Conservation (phyloP, 2,113 vertebrate genomes). For the Bungarus multicinctus region DNA sequence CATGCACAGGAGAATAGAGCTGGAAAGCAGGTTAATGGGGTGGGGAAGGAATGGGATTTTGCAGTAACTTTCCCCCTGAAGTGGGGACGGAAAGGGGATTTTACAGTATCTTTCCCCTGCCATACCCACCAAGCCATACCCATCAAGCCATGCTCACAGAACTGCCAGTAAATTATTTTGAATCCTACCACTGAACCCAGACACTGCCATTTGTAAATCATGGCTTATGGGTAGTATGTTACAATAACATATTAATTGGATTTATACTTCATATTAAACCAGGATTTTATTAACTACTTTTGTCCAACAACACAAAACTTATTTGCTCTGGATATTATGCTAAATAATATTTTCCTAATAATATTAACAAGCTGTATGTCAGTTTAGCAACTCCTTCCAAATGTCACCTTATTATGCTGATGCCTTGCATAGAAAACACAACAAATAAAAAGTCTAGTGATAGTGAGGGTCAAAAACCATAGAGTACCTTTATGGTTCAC, state of each 20-base stretch:
- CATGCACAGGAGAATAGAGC: no score
- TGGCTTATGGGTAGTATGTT: not conserved
- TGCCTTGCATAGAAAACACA: not conserved
- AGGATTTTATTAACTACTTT: not conserved
- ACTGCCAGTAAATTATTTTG: no score
- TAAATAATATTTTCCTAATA: not conserved
- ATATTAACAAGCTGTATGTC: not conserved
- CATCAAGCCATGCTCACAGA: no score
- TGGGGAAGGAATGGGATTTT: no score
- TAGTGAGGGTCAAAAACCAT: not conserved
- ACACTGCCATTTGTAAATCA: not conserved
- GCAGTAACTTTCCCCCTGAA: no score
- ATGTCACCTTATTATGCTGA: not conserved
- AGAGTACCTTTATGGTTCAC: not conserved
- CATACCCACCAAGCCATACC: no score
- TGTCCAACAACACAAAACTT: not conserved
- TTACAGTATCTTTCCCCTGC: no score
- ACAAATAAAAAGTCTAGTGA: not conserved
- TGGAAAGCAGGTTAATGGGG: no score
- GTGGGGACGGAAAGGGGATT: no score
- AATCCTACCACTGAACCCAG: no score
- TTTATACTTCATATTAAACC: not conserved
- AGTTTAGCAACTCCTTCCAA: not conserved
- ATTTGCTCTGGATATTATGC: not conserved
- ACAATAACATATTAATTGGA: not conserved